Conservation (phyloP, 2,113 vertebrate genomes). For the Mionectes macconnelli region DNA sequence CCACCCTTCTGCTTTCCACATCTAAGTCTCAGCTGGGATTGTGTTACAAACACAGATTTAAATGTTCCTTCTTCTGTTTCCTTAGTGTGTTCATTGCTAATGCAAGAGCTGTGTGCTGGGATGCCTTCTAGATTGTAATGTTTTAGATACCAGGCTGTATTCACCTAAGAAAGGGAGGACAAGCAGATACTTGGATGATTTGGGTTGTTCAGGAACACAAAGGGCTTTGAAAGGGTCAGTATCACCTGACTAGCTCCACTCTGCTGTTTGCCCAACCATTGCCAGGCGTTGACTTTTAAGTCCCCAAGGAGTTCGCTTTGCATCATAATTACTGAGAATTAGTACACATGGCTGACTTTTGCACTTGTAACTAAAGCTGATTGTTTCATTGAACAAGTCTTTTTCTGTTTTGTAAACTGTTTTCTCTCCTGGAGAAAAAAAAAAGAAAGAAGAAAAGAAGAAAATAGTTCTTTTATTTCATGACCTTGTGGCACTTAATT, state of each 20-base stretch:
- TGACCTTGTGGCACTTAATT: constrained; percentile 49
- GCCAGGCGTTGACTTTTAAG: constrained; percentile 74
- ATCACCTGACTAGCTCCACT: constrained; percentile 57
- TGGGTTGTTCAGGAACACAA: constrained; percentile 45
- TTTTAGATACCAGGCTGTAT: not conserved
- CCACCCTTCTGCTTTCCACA: not conserved
- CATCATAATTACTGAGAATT: constrained; percentile 87
- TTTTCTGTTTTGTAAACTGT: constrained; percentile 75
- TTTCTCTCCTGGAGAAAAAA: constrained; percentile 36
- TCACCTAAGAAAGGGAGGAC: not conserved
- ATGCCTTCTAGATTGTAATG: not conserved
- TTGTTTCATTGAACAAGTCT: constrained; percentile 73
- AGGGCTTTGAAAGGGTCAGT: constrained; percentile 56
- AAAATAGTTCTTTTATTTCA: constrained; percentile 32
- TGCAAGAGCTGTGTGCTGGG: not conserved
- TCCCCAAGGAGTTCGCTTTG: constrained; percentile 79
- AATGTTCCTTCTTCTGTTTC: not conserved
- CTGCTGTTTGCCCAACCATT: constrained; percentile 70
- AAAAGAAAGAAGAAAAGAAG: not conserved
- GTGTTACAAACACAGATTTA: not conserved
- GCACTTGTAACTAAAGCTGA: constrained; percentile 80
- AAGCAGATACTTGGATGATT: not conserved
- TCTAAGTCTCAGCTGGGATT: not conserved
- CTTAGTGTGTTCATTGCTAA: not conserved
- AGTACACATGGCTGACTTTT: constrained; percentile 79